phyloP scores from a whole-genome alignment of 2,888 invertebrate species.

The Acrocyrtus sp. region DNA sequence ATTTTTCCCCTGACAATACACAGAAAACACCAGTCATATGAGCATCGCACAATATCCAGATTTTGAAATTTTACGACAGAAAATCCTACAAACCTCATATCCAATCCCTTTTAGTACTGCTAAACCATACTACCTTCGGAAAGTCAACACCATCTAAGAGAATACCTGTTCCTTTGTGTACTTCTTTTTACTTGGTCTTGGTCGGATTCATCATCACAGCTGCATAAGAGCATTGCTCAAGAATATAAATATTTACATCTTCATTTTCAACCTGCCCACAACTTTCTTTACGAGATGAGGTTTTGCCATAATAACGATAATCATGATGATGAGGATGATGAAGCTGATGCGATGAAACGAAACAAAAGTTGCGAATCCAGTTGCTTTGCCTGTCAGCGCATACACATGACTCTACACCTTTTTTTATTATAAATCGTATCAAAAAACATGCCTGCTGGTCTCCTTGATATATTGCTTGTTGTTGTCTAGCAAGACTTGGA shows the following conservation, averaged over 20 bases:
- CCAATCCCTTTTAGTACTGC: conserved; percentile 2
- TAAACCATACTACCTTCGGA: too few species aligned
- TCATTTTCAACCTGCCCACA: neutral
- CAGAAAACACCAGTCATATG: too few species aligned
- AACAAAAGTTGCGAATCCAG: conserved; percentile 62
- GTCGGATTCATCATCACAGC: too few species aligned
- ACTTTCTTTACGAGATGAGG: neutral
- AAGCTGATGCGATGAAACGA: neutral
- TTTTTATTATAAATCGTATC: neutral
- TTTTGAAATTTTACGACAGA: conserved; percentile 37
- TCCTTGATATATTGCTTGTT: neutral
- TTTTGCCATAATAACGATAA: neutral
- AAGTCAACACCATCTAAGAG: too few species aligned
- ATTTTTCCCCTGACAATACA: conserved; percentile 1
- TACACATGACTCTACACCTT: neutral
- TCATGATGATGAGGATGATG: neutral
- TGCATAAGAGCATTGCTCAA: too few species aligned
- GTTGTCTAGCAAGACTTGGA: neutral
- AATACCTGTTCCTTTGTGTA: too few species aligned
- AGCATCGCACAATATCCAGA: conserved; percentile 52
- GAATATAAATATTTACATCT: neutral
- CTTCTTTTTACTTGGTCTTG: too few species aligned
- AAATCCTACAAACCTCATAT: conserved; percentile 37
- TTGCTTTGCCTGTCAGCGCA: conserved; percentile 40
- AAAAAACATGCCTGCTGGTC: too few species aligned